Evolutionary conservation across 1,140 invertebrate genomes (phyloP), one percentile per base, ranked within the genome.

Genomic region (Macrobrachium nipponense): DNA sequence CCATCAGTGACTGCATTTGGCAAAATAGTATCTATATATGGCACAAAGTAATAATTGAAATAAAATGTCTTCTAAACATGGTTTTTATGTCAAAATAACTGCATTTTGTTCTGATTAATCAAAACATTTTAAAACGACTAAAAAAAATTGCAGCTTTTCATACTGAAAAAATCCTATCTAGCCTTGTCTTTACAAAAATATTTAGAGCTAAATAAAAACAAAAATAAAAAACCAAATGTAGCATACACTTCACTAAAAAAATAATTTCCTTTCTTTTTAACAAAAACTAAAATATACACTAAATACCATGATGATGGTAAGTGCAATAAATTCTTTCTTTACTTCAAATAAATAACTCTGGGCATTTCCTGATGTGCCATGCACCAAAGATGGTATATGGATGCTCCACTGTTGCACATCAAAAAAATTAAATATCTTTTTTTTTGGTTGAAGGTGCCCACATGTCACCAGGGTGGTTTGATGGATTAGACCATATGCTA

Each of bases 371-470:
- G 15, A 23, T 43, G 7, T 51, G 51, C 51, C 51, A 51, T 51
- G 51, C 51, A 51, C 51, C 51, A 51, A 51, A 51, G 51, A 51
- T 51, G 51, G 51, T 51, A 51, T 51, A 51, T 51, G 76, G 76
- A 73, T 75, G 51, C 58, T 44, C 60, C 12, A 36, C 8, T 43
- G 43, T 20, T 23, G 43, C 11, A 76, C 36, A n/a, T 11, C 58
- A 12, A 17, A 64, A 44, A 43, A 27, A n/a, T 68, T 76, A 86
- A 43, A 75, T 78, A 18, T 86, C 84, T 78, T 86, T 86, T 78
- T 86, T 86, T 60, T 86, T 86, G 59, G 77, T 43, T 18, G 68
- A 59, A 17, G 77, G 84, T 58, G 84, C 51, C 84, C 84, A 86
- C 51, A 86, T n/a, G 84, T 86, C 84, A 5, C 77, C 77, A 23